Evolutionary conservation across 1,140 invertebrate species (phyloP).

Genomic region (Neodiprion fabricii): DNA sequence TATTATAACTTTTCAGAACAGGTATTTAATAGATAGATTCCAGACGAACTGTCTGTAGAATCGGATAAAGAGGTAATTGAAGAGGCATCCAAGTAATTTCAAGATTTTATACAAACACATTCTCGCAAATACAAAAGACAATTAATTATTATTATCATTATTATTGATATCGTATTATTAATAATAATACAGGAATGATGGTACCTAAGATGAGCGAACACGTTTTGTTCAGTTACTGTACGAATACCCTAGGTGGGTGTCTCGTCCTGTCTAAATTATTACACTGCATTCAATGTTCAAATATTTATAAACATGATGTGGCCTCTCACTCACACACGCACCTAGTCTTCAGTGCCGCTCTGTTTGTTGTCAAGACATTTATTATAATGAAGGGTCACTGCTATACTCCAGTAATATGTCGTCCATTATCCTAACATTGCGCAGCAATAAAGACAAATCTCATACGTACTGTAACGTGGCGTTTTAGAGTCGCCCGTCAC

Average conservation of each 20-base stretch:
- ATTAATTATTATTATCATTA: conserved; percentile 15
- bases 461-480: too few relatives aligned
- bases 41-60: too few relatives aligned
- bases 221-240: conserved; percentile 35
- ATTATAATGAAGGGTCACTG: neutral
- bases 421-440: neutral
- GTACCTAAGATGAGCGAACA: conserved; percentile 36
- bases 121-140: conserved; percentile 39
- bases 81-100: neutral
- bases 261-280: conserved; percentile 42
- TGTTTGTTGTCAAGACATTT: conserved; percentile 16
- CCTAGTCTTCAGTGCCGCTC: conserved; percentile 29
- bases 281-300: conserved; percentile 28
- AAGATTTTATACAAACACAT: conserved; percentile 43
- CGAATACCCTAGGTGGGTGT: conserved; percentile 40
- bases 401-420: neutral
- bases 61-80: neutral
- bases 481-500: too few relatives aligned
- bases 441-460: too few relatives aligned
- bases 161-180: conserved; percentile 38
- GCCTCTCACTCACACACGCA: conserved; percentile 23
- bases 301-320: conserved; percentile 28
- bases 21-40: too few relatives aligned
- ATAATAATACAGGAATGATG: conserved; percentile 53
- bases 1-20: too few relatives aligned